Base-by-base conservation (phyloP, 2,113 vertebrate genomes). In the Arothron firmamentum region DNA sequence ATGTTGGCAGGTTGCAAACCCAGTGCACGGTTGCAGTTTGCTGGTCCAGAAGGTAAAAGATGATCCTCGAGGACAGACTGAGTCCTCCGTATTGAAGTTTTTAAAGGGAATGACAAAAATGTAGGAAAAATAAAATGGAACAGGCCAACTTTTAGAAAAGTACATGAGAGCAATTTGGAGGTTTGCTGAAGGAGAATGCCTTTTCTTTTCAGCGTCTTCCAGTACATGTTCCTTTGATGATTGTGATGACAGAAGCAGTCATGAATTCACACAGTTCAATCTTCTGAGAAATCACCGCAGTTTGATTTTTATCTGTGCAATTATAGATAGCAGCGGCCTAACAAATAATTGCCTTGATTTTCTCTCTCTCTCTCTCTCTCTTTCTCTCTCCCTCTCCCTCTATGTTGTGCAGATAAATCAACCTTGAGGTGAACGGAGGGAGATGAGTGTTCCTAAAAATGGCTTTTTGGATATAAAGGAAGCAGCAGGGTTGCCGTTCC, bases 251-350 rank as follows among this genome's bases (percentile, higher is more conserved):
- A 80, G 66, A 81, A 73, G 79, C 78, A 79, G 68, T 52, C 18
- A n/a, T 72, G 73, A 67, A 84, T 79, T 64, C 67, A 75, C 75
- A 82, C 67, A 28, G 62, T 69, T 71, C 72, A 81, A 84, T 85
- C 85, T 82, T 68, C 74, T 51, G 78, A 87, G 82, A 88, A 85
- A 88, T 88, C 84, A 77, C 19, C 72, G 70, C 72, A 62, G 67
- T 82, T 85, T 78, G 83, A 85, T 87, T 84, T 81, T 80, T 84
- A 87, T 88, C 84, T 79, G 72, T 73, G 77, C 77, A 88, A 86
- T 89, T 88, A 87, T 82, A 84, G 84, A 86, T 82, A 86, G 81
- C 79, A 70, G 61, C 79, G 43, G 70, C 70, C 83, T 79, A 79
- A 78, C 79, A 83, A 83, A 80, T 85, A 87, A 87, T 87, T 89